Conservation (phyloP, 2,888 invertebrate species). For the Encarsia formosa region DNA sequence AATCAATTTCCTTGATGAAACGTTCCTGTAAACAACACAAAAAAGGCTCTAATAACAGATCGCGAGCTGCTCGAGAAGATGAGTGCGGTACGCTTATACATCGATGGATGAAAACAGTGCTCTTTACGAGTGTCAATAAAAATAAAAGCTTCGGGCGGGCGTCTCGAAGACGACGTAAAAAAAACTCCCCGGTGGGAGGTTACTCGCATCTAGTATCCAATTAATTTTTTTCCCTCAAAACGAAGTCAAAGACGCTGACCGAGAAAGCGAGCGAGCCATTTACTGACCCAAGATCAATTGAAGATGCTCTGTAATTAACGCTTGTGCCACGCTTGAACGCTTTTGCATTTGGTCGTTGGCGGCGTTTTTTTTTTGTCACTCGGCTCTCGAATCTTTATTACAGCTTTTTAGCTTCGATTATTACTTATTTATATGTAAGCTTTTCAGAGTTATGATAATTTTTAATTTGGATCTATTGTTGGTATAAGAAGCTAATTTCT, state of each 20-base stretch:
- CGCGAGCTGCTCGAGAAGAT: neutral
- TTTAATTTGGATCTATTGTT: too few relatives aligned
- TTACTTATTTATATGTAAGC: too few relatives aligned
- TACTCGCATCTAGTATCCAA: constrained; percentile 39
- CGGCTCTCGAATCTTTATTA: constrained; percentile 18
- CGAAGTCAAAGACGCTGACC: constrained; percentile 15
- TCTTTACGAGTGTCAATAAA: constrained; percentile 24
- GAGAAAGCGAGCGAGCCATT: constrained; percentile 14
- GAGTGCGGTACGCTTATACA: neutral
- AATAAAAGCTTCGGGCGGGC: constrained; percentile 10
- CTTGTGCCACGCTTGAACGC: constrained; percentile 44
- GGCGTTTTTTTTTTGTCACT: constrained; percentile 51
- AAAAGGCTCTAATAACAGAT: constrained; percentile 9
- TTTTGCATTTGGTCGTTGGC: constrained; percentile 49
- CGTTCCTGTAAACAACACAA: neutral
- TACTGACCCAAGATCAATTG: constrained; percentile 49
- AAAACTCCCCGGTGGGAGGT: constrained; percentile 24
- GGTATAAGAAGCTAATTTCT: too few relatives aligned
- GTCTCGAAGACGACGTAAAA: constrained; percentile 2
- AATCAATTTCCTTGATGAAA: neutral
- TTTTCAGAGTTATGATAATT: too few relatives aligned
- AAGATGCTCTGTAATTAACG: constrained; percentile 51
- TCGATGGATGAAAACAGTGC: constrained; percentile 15
- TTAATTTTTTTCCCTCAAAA: constrained; percentile 43
- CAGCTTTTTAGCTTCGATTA: constrained; percentile 12